Conservation (phyloP, 2,888 invertebrate species). For the Tribolium freemani region DNA sequence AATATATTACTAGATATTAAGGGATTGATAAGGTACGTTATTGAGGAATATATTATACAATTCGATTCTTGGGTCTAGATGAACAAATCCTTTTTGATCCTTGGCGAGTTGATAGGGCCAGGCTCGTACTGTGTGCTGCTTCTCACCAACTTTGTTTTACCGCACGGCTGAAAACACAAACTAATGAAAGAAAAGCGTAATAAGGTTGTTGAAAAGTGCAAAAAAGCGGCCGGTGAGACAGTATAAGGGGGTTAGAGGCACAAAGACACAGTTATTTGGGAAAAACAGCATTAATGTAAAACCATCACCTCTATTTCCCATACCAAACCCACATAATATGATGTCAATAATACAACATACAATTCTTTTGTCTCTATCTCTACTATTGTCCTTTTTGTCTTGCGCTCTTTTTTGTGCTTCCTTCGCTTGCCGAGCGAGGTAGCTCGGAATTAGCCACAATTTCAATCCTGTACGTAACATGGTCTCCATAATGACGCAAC, state of each 20-base stretch:
- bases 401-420: conserved; percentile 63
- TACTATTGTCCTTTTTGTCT: conserved; percentile 60
- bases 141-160: conserved; percentile 63
- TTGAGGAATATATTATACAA: conserved; percentile 27
- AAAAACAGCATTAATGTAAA: conserved; percentile 35
- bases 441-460: conserved; percentile 85
- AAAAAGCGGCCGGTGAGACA: not conserved
- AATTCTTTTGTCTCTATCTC: conserved; percentile 60
- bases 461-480: conserved; percentile 83
- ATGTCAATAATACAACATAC: conserved; percentile 61
- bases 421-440: conserved; percentile 77
- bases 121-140: conserved; percentile 66
- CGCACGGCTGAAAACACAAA: conserved; percentile 53
- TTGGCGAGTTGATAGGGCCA: conserved; percentile 61
- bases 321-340: conserved; percentile 55
- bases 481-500: conserved; percentile 87
- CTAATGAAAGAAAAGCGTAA: not conserved
- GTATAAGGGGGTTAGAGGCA: not conserved
- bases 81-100: conserved; percentile 60
- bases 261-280: not conserved
- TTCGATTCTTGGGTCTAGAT: conserved; percentile 45
- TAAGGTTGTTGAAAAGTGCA: not conserved
- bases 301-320: conserved; percentile 56
- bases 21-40: conserved; percentile 38
- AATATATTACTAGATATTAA: conserved; percentile 37